Evolutionary conservation across 2,888 invertebrate species (phyloP).

Genomic region (Ischnura elegans): DNA sequence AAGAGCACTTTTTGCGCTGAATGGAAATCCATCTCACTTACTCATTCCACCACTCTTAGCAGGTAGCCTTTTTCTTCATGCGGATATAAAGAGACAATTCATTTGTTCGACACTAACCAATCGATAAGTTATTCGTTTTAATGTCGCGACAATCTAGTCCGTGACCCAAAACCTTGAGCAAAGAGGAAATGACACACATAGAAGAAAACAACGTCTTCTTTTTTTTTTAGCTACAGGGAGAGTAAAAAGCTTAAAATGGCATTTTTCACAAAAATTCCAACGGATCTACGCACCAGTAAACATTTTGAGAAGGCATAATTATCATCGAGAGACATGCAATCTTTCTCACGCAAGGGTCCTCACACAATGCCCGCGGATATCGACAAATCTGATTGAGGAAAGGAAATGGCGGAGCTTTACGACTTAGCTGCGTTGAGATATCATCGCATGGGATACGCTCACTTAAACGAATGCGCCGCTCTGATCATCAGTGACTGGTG

Average conservation of each 20-base stretch:
- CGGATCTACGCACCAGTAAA: neutral
- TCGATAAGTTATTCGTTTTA: neutral
- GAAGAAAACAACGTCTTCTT: neutral
- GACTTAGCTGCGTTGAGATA: too few relatives aligned
- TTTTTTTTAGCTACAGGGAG: neutral
- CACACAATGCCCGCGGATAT: neutral
- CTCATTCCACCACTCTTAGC: neutral
- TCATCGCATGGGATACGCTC: too few relatives aligned
- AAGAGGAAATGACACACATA: neutral
- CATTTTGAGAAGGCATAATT: neutral
- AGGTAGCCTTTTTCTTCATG: neutral
- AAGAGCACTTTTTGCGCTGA: neutral
- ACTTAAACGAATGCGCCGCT: too few relatives aligned
- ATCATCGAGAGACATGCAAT: neutral
- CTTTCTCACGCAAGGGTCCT: neutral
- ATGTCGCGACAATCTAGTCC: neutral
- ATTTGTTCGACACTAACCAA: neutral
- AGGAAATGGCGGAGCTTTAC: too few relatives aligned
- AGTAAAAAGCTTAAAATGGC: neutral
- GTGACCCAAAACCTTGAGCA: conserved; percentile 40
- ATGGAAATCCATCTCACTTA: neutral
- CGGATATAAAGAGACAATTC: neutral
- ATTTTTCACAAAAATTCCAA: neutral
- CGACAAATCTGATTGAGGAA: too few relatives aligned
- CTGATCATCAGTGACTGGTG: too few relatives aligned